Evolutionary conservation across 2,113 vertebrate genomes (phyloP), one percentile per base, ranked within the genome.

Genomic region (Silurus asotus): DNA sequence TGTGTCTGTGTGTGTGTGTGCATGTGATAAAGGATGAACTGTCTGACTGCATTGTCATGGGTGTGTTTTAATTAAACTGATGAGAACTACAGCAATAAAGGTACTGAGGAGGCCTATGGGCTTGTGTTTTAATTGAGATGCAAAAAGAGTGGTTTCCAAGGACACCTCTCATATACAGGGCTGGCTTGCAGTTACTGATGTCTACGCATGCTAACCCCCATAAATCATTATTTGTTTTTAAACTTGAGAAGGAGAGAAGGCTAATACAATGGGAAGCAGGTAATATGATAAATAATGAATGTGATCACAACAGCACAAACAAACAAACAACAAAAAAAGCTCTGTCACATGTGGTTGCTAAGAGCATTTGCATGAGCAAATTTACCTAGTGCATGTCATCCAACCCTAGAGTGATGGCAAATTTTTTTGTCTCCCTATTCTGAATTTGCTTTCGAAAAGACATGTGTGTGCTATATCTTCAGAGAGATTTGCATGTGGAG

Each of bases 11-110:
- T 83, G 80, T 88, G 9, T 55, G 78, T 37, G 25, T 45, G 45
- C 70, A 64, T 81, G 51, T 58, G 80, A 82, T 83, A 82, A 84
- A 76, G 67, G 56, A 81, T 75, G 25, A 78, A 82, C 78, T 49
- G 65, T 82, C 70, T 69, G 81, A 82, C 28, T 83, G 59, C 81
- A 83, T 84, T 84, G 87, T 87, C 83, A 86, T 72, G 59, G 69
- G 83, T 81, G 81, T 88, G 85, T 87, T 90, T 88, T 90, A 90
- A 90, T 88, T 90, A 86, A 81, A 81, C 86, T 86, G 89, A 90
- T 86, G 88, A 90, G 88, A 86, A 87, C 56, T 62, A 58, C 25
- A 81, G 80, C 86, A 89, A 88, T 88, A 86, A 87, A 85, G 79
- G 53, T 82, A 64, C 55, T 81, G 70, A 62, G 86, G 69, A 65